Evolutionary conservation across 2,888 invertebrate species (phyloP).

Genomic region (Girardia tigrina): DNA sequence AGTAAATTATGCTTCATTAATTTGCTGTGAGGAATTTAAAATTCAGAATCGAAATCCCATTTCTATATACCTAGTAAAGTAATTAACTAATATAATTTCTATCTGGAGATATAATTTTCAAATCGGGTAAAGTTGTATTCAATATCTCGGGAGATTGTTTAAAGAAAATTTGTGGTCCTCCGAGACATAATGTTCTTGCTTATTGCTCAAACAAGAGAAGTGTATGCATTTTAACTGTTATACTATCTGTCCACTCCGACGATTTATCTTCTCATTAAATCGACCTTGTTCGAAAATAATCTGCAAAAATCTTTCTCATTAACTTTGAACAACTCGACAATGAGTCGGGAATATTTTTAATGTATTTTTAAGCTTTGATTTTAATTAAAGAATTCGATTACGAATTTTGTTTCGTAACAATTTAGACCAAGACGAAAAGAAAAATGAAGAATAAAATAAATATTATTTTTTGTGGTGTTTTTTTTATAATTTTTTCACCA

Average conservation of each 20-base stretch:
- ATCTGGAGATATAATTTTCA: constrained; percentile 19
- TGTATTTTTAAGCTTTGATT: constrained; percentile 23
- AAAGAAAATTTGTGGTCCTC: constrained; percentile 20
- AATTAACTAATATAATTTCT: constrained; percentile 20
- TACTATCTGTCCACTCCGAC: constrained; percentile 14
- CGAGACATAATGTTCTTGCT: constrained; percentile 14
- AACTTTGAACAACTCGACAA: constrained; percentile 19
- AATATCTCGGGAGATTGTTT: constrained; percentile 23
- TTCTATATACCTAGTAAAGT: neutral
- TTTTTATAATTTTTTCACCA: too few species aligned
- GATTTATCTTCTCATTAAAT: constrained; percentile 23
- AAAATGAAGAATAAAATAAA: too few species aligned
- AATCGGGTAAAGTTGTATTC: constrained; percentile 20
- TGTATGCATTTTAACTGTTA: constrained; percentile 1
- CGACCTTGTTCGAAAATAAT: constrained; percentile 20
- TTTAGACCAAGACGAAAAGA: too few species aligned
- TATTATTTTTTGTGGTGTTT: too few species aligned
- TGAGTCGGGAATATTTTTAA: constrained; percentile 20
- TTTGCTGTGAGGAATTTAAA: constrained; percentile 1
- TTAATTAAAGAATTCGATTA: constrained; percentile 13
- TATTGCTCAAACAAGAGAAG: neutral
- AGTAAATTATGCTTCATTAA: neutral
- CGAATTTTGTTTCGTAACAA: too few species aligned
- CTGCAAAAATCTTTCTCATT: constrained; percentile 20
- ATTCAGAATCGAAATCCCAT: constrained; percentile 12